Evolutionary conservation across 2,113 vertebrate genomes (phyloP).

Genomic region (Lagenorhynchus albirostris): DNA sequence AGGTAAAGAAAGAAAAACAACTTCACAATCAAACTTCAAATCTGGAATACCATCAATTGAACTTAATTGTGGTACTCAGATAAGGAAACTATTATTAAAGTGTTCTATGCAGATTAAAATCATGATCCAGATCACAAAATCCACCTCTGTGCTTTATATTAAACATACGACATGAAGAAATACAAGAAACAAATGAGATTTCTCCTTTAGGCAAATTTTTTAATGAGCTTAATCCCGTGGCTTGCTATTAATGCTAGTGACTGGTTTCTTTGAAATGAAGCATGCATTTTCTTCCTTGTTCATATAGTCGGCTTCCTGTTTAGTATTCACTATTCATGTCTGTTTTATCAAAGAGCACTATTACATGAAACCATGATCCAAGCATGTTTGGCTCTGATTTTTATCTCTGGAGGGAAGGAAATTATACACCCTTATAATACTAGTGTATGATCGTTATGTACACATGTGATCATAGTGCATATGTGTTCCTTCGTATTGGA

Average conservation of each 20-base stretch:
- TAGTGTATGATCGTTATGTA: background rate
- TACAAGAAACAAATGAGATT: conserved; percentile 63
- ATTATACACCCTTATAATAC: background rate
- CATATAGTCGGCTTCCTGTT: conserved; percentile 53
- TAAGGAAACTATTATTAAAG: background rate
- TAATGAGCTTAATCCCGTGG: conserved; percentile 52
- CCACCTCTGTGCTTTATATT: conserved; percentile 45
- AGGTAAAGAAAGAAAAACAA: background rate
- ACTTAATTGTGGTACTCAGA: background rate
- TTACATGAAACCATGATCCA: conserved; percentile 50
- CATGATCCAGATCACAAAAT: conserved; percentile 41
- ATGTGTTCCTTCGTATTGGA: background rate
- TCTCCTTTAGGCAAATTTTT: conserved; percentile 60
- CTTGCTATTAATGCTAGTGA: conserved; percentile 36
- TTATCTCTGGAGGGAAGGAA: conserved; percentile 45
- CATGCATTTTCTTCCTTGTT: conserved; percentile 55
- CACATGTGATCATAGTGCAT: background rate
- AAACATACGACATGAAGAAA: conserved; percentile 54
- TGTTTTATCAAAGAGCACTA: conserved; percentile 68
- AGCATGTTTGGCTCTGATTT: conserved; percentile 40
- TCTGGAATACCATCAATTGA: background rate
- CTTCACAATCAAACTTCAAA: background rate
- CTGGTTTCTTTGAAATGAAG: conserved; percentile 52
- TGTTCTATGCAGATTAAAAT: conserved; percentile 40
- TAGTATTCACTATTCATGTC: conserved; percentile 70